These are phyloP conservation scores for Cheumatopsyche charites DNA, from an alignment of 1,140 invertebrate species.

Conservation along the genomic window DNA sequence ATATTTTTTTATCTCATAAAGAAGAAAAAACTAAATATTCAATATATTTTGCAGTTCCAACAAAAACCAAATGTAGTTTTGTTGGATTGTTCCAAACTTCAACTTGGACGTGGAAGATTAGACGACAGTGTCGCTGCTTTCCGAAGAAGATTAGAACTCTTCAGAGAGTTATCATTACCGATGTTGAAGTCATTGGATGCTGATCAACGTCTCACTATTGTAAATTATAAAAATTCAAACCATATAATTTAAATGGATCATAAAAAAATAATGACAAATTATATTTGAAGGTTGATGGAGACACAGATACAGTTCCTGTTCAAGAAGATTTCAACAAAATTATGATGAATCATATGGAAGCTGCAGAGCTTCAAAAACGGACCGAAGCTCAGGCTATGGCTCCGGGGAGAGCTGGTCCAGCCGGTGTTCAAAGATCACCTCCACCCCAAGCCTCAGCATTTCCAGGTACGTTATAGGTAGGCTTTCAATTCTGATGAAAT, in stretches of 20 bases:
- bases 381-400: slow-evolving; percentile 38
- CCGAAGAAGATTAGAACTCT: slow-evolving; percentile 78
- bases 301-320: slow-evolving; percentile 76
- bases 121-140: slow-evolving; percentile 88
- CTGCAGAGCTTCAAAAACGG: slow-evolving; percentile 56
- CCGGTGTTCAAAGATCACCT: not conserved
- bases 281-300: slow-evolving; percentile 72
- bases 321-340: slow-evolving; percentile 76
- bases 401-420: slow-evolving; percentile 11
- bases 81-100: slow-evolving; percentile 84
- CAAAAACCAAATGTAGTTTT: slow-evolving; percentile 76
- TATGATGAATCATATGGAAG: slow-evolving; percentile 68
- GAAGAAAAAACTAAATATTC: not conserved
- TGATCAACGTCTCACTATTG: slow-evolving; percentile 77
- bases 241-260: not conserved
- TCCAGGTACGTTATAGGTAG: slow-evolving; percentile 41
- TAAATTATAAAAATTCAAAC: slow-evolving; percentile 58
- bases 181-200: slow-evolving; percentile 85
- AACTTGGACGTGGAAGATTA: slow-evolving; percentile 76
- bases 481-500: slow-evolving; percentile 16
- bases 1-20: not conserved
- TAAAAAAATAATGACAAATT: not conserved
- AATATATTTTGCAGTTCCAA: slow-evolving; percentile 67
- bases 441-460: slow-evolving; percentile 23
- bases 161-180: slow-evolving; percentile 83